Evolutionary conservation across 2,113 vertebrate species (phyloP), one percentile per base, ranked within the genome.

Genomic region (Callocephalon fimbriatum): DNA sequence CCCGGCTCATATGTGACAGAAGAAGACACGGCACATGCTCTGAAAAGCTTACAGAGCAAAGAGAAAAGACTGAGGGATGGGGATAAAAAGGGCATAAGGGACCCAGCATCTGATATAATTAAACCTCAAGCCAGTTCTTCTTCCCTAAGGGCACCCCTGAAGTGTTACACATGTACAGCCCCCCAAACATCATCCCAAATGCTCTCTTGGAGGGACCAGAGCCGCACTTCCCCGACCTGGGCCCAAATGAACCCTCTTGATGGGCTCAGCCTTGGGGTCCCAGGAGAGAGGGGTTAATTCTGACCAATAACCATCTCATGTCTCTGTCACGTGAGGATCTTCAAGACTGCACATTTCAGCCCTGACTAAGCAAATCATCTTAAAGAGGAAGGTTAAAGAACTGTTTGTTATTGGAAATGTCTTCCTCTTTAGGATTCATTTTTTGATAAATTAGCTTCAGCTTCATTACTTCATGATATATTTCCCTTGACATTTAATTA

Each of bases 401-500:
- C 91, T 98, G 97, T 98, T 98, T 98, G 97, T 98, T 98, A 97
- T 97, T 98, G 97, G 94, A 98, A 98, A 97, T 97, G 97, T 97
- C 96, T 98, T 97, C 97, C 97, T 98, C 96, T 87, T 94, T 88
- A 95, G 97, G 97, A 95, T 71, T 97, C 71, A 37, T 72, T 80
- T 98, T 98, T 98, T 98, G 98, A 98, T 98, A 96, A 98, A 98
- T 98, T 98, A 97, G 96, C 98, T 98, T 97, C 96, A 97, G 94
- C 97, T 98, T 98, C 94, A 98, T 98, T 98, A 97, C 98, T 98
- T 97, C 96, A 97, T 98, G 96, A 98, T 98, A 94, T 98, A 98
- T 98, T 97, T 98, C 97, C 98, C 97, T 93, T 98, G 98, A 98
- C 98, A 98, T 98, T 98, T 98, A 98, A 98, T 98, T 98, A 98